Base-by-base conservation (phyloP, 2,888 invertebrate genomes). In the Drosophila melanosoma region DNA sequence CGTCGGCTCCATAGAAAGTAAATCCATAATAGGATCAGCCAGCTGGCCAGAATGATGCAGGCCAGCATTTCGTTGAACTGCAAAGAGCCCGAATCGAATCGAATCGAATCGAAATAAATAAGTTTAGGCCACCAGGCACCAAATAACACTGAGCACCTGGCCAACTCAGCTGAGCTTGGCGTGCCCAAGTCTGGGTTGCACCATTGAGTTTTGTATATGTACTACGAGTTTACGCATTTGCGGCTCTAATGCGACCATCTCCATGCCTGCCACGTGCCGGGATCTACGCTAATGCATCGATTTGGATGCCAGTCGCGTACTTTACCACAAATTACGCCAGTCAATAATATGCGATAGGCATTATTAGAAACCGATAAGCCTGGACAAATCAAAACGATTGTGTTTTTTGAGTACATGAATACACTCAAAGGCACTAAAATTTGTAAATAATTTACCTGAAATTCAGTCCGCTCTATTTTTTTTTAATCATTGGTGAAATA, bases 1-100 rank as follows among this genome's bases (percentile, higher is more conserved):
- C 93, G 79, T 7, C 93, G 87, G 15, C 87, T 88, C 93, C 93
- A 92, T 26, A 92, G 65, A 72, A 89, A 91, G 66, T 91, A 91
- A 7, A 87, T 23, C 83, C 89, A 90, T 23, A 89, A 29, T 33
- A 84, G 11, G 4, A 81, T 23, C 58, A 81, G 63, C 79, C 82
- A 80, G 64, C 78, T 73, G 56, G 45, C 33, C 49, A 91, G 66
- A 48, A 89, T 57, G 23, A 82, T 79, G 58, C 82, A 70, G 64
- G 58, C 70, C 69, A 90, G 69, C 90, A 90, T 89, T 73, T 87
- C 87, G 84, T 74, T 83, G 74, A 87, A 78, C 84, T 53, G 51
- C 38, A 36, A 5, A 42, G 45, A 56, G 26, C 10, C 29, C 56
- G 40, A 65, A 52, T 45, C 48, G 51, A 36, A 45, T 26, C 51